Conservation (phyloP, 2,797 vertebrate species). For the Chrysocyon brachyurus region DNA sequence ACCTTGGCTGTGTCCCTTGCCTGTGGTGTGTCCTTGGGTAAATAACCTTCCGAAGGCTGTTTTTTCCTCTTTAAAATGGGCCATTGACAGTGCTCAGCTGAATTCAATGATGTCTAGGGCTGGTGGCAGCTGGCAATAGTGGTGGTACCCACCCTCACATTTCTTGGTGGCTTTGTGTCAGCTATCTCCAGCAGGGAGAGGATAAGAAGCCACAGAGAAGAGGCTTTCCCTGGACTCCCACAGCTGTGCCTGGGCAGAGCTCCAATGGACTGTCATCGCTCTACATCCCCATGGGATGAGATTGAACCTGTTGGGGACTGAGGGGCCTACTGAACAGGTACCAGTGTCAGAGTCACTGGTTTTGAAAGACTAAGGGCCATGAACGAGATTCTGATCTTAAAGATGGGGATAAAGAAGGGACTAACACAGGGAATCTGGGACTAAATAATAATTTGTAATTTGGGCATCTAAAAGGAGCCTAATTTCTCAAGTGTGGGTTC, state of each 20-base stretch:
- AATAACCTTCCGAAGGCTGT: neutral
- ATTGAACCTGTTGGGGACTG: rapidly evolving
- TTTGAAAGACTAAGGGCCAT: neutral
- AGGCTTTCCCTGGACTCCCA: neutral
- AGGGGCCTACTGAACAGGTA: neutral
- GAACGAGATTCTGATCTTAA: neutral
- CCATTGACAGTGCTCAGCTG: rapidly evolving
- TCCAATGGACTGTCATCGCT: too few relatives aligned
- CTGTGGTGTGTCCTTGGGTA: neutral
- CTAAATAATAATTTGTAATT: neutral
- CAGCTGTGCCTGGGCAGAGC: too few relatives aligned
- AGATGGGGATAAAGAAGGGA: neutral
- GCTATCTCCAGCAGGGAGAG: neutral
- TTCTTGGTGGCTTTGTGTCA: neutral
- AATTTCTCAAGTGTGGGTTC: neutral
- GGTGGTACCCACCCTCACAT: neutral
- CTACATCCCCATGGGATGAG: too few relatives aligned
- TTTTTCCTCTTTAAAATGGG: neutral
- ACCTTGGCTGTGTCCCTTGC: too few relatives aligned
- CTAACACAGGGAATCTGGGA: neutral
- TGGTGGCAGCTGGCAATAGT: neutral
- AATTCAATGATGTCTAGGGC: neutral
- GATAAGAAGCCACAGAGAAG: neutral
- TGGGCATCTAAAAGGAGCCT: neutral
- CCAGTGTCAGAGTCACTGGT: neutral